Percentiles rank a stretch among this genome's conserved stretches.
These are phyloP conservation scores for Epicampocera succincta DNA, from an alignment of 2,888 invertebrate species.

Conservation along the genomic window DNA sequence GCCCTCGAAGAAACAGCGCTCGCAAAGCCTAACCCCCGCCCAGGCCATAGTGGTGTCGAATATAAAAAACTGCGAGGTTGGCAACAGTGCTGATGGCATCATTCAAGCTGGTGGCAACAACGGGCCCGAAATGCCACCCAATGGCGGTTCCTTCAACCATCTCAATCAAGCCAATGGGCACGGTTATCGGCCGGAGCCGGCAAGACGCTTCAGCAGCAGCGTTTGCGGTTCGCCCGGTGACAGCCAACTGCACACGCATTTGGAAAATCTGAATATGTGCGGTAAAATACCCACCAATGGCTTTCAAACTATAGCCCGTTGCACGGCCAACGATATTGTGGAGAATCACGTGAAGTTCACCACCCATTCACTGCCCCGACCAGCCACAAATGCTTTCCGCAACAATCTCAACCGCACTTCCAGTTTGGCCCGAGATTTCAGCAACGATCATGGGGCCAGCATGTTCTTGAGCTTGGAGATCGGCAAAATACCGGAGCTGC, in stretches of 20 bases:
- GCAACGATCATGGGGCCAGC: conserved; percentile 81
- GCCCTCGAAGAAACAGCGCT: conserved; percentile 87
- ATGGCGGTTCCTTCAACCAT: conserved; percentile 44
- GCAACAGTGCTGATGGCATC: conserved; percentile 87
- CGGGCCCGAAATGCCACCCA: no score
- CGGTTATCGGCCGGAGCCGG: conserved; percentile 35
- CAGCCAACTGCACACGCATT: conserved; percentile 62
- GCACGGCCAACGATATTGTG: conserved; percentile 76
- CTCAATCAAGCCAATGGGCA: conserved; percentile 58
- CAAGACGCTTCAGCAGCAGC: conserved; percentile 64
- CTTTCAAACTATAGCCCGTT: conserved; percentile 80
- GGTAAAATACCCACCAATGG: conserved; percentile 74
- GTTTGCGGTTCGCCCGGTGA: conserved; percentile 58
- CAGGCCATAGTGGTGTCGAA: conserved; percentile 80
- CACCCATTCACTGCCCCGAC: conserved; percentile 84
- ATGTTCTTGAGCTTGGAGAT: conserved; percentile 84
- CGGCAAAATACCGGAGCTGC: conserved; percentile 83
- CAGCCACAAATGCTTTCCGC: conserved; percentile 81
- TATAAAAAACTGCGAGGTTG: conserved; percentile 83
- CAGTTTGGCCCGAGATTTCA: conserved; percentile 75
- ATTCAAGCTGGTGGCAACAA: conserved; percentile 81
- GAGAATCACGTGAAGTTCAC: conserved; percentile 82
- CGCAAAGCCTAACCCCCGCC: conserved; percentile 89
- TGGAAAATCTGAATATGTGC: conserved; percentile 68
- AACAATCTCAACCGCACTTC: conserved; percentile 84